Base-by-base conservation (phyloP, 2,888 invertebrate species). In the Merodon equestris region DNA sequence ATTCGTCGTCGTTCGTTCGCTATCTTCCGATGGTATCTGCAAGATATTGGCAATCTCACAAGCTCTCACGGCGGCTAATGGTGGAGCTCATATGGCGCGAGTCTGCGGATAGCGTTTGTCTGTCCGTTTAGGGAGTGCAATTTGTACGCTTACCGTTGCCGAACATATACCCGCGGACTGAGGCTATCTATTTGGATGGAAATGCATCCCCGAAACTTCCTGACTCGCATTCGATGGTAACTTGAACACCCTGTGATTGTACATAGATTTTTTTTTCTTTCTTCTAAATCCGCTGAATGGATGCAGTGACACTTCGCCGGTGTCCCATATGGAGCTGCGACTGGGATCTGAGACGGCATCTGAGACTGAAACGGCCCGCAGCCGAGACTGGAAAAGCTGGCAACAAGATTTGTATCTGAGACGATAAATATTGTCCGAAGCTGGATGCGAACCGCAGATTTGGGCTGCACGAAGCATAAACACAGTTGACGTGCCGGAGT, bases 341-440 rank as follows among this genome's bases (percentile, higher is more conserved):
- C 27, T 27, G 27, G 27, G 27, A 27, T 27, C 27, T 27, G 2
- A 27, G 27, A 27, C 27, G 27, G 27, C 27, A 27, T n/a, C n/a
- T 4, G 27, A 27, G 27, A 27, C 27, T 27, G 27, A n/a, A n/a
- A n/a, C 27, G 27, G 7, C 27, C 7, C 27, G 27, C 27, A 7
- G 7, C 27, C 7, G 3, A 7, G 27, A 4, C 2, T 64, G 60
- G 58, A 71, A n/a, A 66, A 48, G 53, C 63, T 58, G 53, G 47
- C 27, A 27, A 44, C 75, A 71, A 79, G 73, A 79, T 73, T 67
- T 63, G 63, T 79, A 79, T 79, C 77, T 63, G 40, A 36, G 73
- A 54, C 73, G 53, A 79, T 79, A 73, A 79, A 79, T 79, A 63
- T 73, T 79, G 58, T 47, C 61, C 57, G 13, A 58, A 48, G 13